A percentile compares a stretch with the other conserved stretches of the same genome.
phyloP scores from a whole-genome alignment of 2,113 vertebrate genomes.

The Bos indicus region DNA sequence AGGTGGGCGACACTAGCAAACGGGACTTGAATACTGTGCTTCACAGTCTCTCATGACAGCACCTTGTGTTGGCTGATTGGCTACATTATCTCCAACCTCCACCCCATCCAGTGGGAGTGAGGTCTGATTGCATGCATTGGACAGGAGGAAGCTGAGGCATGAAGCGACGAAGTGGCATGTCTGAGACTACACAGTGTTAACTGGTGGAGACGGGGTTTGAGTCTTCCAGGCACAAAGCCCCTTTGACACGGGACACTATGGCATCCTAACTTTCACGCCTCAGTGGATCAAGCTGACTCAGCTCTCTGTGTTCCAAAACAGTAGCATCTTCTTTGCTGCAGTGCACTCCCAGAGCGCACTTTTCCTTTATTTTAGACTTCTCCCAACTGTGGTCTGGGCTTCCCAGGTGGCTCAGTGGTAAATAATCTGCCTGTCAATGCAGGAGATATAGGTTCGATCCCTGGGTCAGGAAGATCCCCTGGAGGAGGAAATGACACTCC shows the following conservation, averaged over 20 bases:
- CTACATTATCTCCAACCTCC: no score
- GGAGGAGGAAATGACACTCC: not conserved
- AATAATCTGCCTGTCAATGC: not conserved
- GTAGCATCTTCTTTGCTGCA: rapidly evolving
- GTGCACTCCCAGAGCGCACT: rapidly evolving
- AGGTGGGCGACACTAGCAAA: rapidly evolving
- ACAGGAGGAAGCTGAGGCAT: not conserved
- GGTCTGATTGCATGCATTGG: rapidly evolving
- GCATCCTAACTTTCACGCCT: not conserved
- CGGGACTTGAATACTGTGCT: not conserved
- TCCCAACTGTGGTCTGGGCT: not conserved
- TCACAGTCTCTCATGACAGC: rapidly evolving
- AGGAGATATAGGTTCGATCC: not conserved
- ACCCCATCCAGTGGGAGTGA: no score
- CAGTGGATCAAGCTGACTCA: rapidly evolving
- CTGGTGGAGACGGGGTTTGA: not conserved
- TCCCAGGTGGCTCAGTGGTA: not conserved
- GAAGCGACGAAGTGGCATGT: rapidly evolving
- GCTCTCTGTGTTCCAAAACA: rapidly evolving
- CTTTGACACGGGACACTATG: rapidly evolving
- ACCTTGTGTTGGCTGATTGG: not conserved
- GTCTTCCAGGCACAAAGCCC: not conserved
- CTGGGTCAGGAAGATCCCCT: not conserved
- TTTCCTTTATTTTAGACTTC: not conserved
- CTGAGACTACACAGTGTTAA: not conserved